Base-by-base conservation (phyloP, 35 echinoderm and acorn worm species). In the Ophiothrix spiculata region DNA sequence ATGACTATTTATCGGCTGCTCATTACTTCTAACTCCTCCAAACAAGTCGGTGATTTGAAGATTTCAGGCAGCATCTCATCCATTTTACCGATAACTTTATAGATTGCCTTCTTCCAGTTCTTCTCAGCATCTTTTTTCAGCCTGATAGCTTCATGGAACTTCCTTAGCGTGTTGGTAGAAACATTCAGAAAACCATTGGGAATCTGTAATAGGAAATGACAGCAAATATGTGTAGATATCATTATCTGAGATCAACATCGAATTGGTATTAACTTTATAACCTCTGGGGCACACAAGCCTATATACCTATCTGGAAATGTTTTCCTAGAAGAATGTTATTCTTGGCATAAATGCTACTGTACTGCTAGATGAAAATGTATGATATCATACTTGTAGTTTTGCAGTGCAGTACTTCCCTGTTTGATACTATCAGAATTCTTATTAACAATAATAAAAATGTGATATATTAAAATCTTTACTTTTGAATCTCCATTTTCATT, bases 61-160 rank as follows among this genome's bases (percentile, higher is more conserved):
- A 99, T 94, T 4, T 90, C 89, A 6, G 96, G 96, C 49, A 99
- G 56, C 4, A 86, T 92, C 40, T 99, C 96, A 35, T 99, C 96
- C 34, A 94, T 75, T 39, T 99, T 99, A 87, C 96, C 89, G 78
- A 99, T 99, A 31, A 99, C 92, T 75, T 99, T 99, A 84, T 94
- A 94, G 76, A 99, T 99, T 31, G 92, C 84, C 83, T 99, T 99
- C 96, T 99, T 99, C 95, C 96, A 99, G 25, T 92, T 94, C 0
- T 92, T 85, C 56, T 99, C 96, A 0, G 76, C 38, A 56, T 99
- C 96, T 63, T 93, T 91, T 35, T 74, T 90, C 29, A 80, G 35
- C 82, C 92, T 91, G 31, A 99, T 87, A 39, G 96, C 96, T 1
- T 86, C 86, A 42, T 92, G 94, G 85, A 99, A 99, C 54, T 94